A percentile compares a stretch with the other conserved stretches of the same genome.
These are phyloP conservation scores for Dryobotodes eremita DNA, from an alignment of 2,888 invertebrate genomes.

Conservation along the genomic window DNA sequence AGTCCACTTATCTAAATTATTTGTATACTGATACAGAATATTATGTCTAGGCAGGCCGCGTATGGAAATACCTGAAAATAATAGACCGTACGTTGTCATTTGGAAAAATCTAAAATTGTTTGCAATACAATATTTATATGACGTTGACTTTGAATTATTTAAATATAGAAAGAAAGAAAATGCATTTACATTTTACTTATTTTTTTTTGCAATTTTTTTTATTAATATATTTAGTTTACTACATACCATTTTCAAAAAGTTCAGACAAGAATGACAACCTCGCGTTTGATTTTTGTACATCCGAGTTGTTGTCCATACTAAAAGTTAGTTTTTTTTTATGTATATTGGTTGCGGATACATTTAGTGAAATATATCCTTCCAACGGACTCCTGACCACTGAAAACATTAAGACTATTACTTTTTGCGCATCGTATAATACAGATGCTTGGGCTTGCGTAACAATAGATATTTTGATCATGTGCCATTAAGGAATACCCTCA, in stretches of 20 bases:
- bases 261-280: conserved; percentile 1
- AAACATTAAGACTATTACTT: not conserved
- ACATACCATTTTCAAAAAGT: not conserved
- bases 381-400: accelerated
- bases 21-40: too few species aligned
- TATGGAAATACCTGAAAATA: conserved; percentile 10
- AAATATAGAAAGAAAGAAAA: too few species aligned
- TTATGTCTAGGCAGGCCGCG: too few species aligned
- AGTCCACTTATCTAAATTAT: too few species aligned
- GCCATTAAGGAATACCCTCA: too few species aligned
- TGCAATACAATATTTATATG: too few species aligned
- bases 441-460: not conserved
- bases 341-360: not conserved
- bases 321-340: not conserved
- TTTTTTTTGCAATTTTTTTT: too few species aligned
- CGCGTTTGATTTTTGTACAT: not conserved
- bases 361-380: not conserved
- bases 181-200: too few species aligned
- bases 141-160: too few species aligned
- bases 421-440: not conserved
- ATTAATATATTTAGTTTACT: too few species aligned
- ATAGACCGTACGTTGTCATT: not conserved
- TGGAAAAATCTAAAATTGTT: too few species aligned
- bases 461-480: not conserved
- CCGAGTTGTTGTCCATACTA: not conserved